Base-by-base conservation (phyloP, 2,888 invertebrate genomes). In the Plagodis pulveraria region DNA sequence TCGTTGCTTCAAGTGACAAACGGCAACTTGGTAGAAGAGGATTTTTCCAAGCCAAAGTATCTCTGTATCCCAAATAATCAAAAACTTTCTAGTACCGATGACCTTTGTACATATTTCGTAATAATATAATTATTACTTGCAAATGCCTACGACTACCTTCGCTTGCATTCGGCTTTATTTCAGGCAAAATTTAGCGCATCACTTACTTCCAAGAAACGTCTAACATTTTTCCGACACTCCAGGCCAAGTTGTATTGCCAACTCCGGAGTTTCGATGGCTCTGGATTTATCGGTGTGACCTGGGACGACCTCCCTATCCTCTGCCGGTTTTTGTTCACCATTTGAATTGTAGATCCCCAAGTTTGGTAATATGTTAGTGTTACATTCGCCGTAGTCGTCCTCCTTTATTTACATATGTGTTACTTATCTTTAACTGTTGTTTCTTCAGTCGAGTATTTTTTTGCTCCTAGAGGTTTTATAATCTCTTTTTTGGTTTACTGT, bases 211-310 rank as follows among this genome's bases (percentile, higher is more conserved):
- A 43, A 34, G 40, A 6, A 22, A 35, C 38, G 11, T 40, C 32
- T 40, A 44, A 48, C 38, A 62, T 63, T 64, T 64, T 60, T 57
- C 52, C 48, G 57, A 36, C 48, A 32, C 53, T 49, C 43, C 55
- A 61, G 66, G 55, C 50, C 56, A 65, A 69, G 64, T 64, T 65
- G 67, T 67, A 65, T 67, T 67, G 65, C 56, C 58, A 53, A 60
- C 62, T 65, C 58, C 50, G 50, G 57, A 69, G 69, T 69, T 69
- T 65, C 69, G 73, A 73, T 74, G 72, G 72, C 72, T 73, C 70
- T 56, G 62, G 71, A 77, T 84, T 83, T 86, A 83, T 81, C 72
- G 80, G 65, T 72, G 74, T 69, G 70, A 72, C 77, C 75, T 65
- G 71, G 65, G 66, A 73, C 67, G 80, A 78, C 77, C 77, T 80